Evolutionary conservation across 1,140 invertebrate genomes (phyloP), one percentile per base, ranked within the genome.

Genomic region (Camponotus vicinus): DNA sequence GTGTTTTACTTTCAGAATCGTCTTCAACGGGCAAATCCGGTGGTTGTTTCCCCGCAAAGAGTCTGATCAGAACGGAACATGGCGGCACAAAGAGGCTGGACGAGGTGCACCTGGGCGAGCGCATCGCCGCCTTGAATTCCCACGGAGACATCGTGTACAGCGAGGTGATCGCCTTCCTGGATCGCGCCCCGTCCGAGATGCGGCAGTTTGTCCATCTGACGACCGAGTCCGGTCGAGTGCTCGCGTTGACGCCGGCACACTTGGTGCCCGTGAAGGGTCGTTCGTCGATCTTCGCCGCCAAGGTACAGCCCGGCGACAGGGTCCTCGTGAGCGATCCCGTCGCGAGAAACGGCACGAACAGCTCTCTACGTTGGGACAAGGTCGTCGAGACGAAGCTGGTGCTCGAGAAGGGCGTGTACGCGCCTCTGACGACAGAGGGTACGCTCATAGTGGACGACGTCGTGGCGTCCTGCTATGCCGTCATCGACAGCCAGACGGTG

Each of bases 381-480:
- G 97, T 99, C 0, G 93, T 97, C 0, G 93, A 94, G 0, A 95
- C 97, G 1, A 95, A 95, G 32, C 93, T 96, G 18, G 95, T 97
- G 11, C 93, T 96, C 1, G 95, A 96, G 27, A 95, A 94, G 45
- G 99, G 99, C 9, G 97, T 99, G 2, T 99, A 96, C 92, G 99
- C 99, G 1, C 99, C 99, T 0, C 95, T 99, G 15, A 99, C 99
- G 0, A 94, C 94, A 21, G 96, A 96, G 11, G 99, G 99, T 0
- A 99, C 97, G 37, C 95, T 99, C 13, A 96, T 99, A 37, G 98
- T 99, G 1, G 97, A 99, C 93, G 97, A 97, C 85, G 97, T 99
- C 4, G 96, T 98, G 1, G 98, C 98, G 1, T 99, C 99, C 0
- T 99, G 99, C 94, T 99, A 99, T 95, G 99, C 99, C 0, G 95